Conservation (phyloP, 2,113 vertebrate species). For the Embiotoca jacksoni region DNA sequence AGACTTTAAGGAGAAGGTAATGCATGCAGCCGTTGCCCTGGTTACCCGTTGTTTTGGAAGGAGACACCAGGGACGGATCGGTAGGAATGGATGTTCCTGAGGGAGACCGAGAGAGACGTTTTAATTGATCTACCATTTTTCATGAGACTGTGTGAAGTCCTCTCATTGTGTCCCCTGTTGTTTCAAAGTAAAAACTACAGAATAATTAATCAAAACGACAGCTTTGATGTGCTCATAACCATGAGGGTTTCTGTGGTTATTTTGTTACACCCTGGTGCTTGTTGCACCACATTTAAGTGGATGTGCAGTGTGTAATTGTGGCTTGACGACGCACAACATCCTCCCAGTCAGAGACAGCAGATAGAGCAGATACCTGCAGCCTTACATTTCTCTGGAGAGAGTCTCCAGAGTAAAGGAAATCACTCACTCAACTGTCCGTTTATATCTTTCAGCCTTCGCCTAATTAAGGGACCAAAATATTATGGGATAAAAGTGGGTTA, state of each 20-base stretch:
- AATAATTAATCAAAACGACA: constrained; percentile 27
- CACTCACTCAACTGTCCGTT: too few species aligned
- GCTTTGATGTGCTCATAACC: constrained; percentile 14
- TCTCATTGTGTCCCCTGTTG: constrained; percentile 12
- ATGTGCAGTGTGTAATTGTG: constrained; percentile 13
- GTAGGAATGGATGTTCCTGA: constrained; percentile 19
- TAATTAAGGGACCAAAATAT: neutral
- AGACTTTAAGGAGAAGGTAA: constrained; percentile 21
- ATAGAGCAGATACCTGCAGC: neutral
- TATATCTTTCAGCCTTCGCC: too few species aligned
- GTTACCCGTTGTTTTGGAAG: constrained; percentile 40
- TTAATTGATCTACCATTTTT: constrained; percentile 29
- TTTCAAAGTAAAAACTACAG: neutral
- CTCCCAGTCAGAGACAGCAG: neutral
- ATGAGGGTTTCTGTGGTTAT: constrained; percentile 25
- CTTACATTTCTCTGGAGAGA: neutral
- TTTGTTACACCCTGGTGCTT: constrained; percentile 1
- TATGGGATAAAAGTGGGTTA: too few species aligned
- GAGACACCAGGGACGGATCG: constrained; percentile 1
- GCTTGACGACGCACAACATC: neutral
- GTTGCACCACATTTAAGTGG: constrained; percentile 10
- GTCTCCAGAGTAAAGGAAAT: neutral
- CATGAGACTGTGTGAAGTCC: neutral
- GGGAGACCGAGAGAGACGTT: constrained; percentile 2
- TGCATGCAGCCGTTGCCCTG: constrained; percentile 20